Evolutionary conservation across 2,888 invertebrate species (phyloP).

Genomic region (Acanthococcus lagerstroemiae): DNA sequence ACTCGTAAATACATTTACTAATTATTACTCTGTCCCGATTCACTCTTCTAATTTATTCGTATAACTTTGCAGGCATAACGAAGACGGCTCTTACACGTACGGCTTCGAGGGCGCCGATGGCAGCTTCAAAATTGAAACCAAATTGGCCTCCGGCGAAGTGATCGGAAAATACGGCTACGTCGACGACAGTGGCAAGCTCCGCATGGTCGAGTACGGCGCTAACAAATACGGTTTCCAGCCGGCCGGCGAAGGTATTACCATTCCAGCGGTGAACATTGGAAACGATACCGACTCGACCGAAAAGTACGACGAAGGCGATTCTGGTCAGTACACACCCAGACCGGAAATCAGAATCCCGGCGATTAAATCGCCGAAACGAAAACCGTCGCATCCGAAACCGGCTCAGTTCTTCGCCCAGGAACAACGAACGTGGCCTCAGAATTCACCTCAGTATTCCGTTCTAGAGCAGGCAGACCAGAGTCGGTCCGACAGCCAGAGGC

Average conservation of each 20-base stretch:
- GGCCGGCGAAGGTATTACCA: slow-evolving; percentile 74
- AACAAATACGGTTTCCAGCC: slow-evolving; percentile 82
- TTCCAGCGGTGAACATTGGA: slow-evolving; percentile 46
- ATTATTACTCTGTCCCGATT: background rate
- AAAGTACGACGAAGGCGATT: slow-evolving; percentile 37
- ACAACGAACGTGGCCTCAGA: background rate
- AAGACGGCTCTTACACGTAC: slow-evolving; percentile 83
- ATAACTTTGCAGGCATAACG: slow-evolving; percentile 56
- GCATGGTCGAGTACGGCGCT: slow-evolving; percentile 80
- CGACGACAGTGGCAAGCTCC: slow-evolving; percentile 66
- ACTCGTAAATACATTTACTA: too few relatives aligned
- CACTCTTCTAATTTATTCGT: background rate
- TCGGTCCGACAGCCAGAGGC: background rate
- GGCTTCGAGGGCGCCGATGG: slow-evolving; percentile 83
- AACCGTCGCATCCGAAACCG: slow-evolving; percentile 1
- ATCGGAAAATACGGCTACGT: slow-evolving; percentile 85
- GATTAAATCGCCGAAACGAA: too few relatives aligned
- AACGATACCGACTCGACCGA: slow-evolving; percentile 43
- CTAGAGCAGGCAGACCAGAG: background rate
- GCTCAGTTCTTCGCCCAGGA: background rate
- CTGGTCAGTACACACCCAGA: background rate
- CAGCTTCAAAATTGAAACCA: slow-evolving; percentile 82
- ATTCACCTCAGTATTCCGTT: background rate
- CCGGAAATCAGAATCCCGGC: background rate
- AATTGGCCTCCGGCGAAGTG: slow-evolving; percentile 67